These are phyloP conservation scores for Zygothrica quintamaculata DNA, from an alignment of 2,888 invertebrate species.

Conservation along the genomic window DNA sequence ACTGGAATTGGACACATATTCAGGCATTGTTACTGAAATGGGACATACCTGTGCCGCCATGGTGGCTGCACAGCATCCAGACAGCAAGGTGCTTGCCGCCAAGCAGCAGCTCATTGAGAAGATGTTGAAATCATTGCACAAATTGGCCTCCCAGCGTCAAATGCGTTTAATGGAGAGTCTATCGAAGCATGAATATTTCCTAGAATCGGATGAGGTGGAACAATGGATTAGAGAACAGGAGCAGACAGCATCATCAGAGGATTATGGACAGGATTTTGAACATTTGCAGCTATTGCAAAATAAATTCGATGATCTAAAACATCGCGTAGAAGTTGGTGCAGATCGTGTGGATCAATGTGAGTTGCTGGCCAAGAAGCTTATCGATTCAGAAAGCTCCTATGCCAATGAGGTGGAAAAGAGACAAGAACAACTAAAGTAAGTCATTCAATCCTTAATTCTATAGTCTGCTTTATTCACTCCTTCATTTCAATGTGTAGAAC, in stretches of 20 bases:
- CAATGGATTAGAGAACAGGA: constrained; percentile 96
- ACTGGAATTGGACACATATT: constrained; percentile 95
- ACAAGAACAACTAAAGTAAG: constrained; percentile 94
- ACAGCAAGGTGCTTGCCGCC: constrained; percentile 91
- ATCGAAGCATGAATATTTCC: constrained; percentile 95
- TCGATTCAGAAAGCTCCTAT: constrained; percentile 93
- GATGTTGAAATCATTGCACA: constrained; percentile 91
- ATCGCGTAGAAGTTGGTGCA: constrained; percentile 94
- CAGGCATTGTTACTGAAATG: constrained; percentile 96
- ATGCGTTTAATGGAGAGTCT: constrained; percentile 95
- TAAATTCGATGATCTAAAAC: constrained; percentile 97
- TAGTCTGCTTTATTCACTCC: no score
- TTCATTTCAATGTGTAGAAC: no score
- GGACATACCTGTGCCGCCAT: constrained; percentile 93
- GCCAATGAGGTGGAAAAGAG: constrained; percentile 93
- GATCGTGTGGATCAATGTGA: constrained; percentile 96
- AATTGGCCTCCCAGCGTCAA: constrained; percentile 91
- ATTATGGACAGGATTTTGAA: constrained; percentile 97
- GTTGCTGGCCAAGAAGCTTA: constrained; percentile 93
- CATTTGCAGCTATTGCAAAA: constrained; percentile 93
- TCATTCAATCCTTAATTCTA: background rate
- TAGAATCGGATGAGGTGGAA: constrained; percentile 95
- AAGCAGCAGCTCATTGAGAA: constrained; percentile 91
- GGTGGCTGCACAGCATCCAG: constrained; percentile 92
- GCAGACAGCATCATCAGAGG: constrained; percentile 94